Evolutionary conservation across 2,888 invertebrate species (phyloP).

Genomic region (Pyrrhosoma nymphula): DNA sequence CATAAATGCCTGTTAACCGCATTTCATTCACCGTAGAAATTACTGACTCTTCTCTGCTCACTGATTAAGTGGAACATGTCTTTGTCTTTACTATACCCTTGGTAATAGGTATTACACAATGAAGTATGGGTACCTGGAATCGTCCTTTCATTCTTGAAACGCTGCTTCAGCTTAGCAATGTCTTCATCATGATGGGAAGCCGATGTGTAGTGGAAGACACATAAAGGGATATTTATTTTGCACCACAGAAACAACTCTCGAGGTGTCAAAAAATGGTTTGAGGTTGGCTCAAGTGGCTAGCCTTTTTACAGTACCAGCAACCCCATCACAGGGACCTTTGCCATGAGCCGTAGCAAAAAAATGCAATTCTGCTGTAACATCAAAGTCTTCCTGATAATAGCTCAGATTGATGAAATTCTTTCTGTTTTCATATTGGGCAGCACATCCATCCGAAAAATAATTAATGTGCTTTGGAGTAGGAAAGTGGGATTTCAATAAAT

Average conservation of each 20-base stretch:
- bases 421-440: conserved; percentile 70
- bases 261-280: neutral
- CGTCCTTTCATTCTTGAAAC: neutral
- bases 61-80: neutral
- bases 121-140: neutral
- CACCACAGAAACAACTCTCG: neutral
- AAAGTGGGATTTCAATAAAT: neutral
- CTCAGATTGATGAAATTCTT: conserved; percentile 69
- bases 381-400: conserved; percentile 70
- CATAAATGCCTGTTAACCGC: neutral
- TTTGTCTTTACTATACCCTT: neutral
- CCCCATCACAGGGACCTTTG: conserved; percentile 73
- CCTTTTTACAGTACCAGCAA: conserved; percentile 72
- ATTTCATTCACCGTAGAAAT: neutral
- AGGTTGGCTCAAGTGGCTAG: neutral
- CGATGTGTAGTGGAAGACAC: neutral
- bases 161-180: neutral
- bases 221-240: neutral
- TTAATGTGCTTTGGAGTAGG: conserved; percentile 48
- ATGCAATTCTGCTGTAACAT: conserved; percentile 72
- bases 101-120: neutral
- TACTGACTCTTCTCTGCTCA: neutral
- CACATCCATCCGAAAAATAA: conserved; percentile 70
- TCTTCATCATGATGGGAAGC: neutral
- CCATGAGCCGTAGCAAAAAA: conserved; percentile 73